Evolutionary conservation across 1,140 invertebrate genomes (phyloP), one percentile per base, ranked within the genome.

Genomic region (Cotesia chilonis): DNA sequence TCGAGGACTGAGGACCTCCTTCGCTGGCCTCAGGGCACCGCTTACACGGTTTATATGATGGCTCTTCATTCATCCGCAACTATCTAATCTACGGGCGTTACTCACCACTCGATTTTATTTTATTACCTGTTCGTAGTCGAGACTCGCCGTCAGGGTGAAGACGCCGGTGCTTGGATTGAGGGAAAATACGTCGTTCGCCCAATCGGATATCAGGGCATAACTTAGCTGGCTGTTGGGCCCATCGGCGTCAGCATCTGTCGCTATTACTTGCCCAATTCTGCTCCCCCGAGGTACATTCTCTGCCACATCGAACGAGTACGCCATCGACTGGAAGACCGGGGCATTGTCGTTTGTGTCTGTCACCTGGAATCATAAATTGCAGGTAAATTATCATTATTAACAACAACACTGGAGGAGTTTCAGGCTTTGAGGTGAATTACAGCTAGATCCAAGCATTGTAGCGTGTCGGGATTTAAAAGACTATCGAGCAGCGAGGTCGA

Each of bases 261-360:
- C 97, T 47, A 90, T 85, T 17, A 98, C 91, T 67, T 91, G 89
- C 1, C 96, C 96, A 37, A 98, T 92, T 71, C 92, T 88, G 67
- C 92, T 92, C 28, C 95, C 95, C 6, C 94, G 88, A 28, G 90
- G 88, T 9, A 93, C 91, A 83, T 96, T 94, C 84, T 98, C 96
- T 0, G 91, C 89, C 14, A 98, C 92, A 80, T 96, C 95, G 82
- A 96, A 96, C 7, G 95, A 96, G 82, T 97, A 97, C 0, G 93
- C 93, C 61, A 86, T 89, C 77, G 94, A 92, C 65, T 91, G 88
- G 86, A 98, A 98, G n/a, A 90, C 87, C 0, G 97, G 97, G 1
- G 94, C 91, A 84, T 98, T 97, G 89, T 98, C 96, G 82, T 98
- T 99, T 4, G 94, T 94, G 82, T 98, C 96, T 0, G 90, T 93